Base-by-base conservation (phyloP, 2,888 invertebrate genomes). In the Omphaloscelis lunosa region DNA sequence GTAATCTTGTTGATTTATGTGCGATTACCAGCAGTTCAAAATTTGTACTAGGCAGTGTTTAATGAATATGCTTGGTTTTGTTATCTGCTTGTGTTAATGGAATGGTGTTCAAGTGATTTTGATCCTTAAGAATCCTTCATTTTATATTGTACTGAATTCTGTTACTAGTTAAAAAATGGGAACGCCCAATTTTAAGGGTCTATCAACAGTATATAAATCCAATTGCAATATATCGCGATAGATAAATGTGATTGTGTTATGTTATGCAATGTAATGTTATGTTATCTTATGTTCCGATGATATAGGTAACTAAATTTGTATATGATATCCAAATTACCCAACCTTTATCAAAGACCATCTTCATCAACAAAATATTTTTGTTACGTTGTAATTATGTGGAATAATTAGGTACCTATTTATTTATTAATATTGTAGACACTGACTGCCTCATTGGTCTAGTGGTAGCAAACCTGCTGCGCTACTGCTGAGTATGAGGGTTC, bases 1-100 rank as follows among this genome's bases (percentile, higher is more conserved):
- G 89, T 85, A 90, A 90, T 90, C 88, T 82, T 41, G 9, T 58
- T 87, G 91, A 89, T 89, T 89, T 90, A 90, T 87, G 65, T 59
- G 15, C 63, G 75, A 84, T 81, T 79, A 79, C 77, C 11, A 56
- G 61, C 15, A 17, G 68, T 81, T 75, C 72, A 69, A 82, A 85
- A 79, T 80, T 56, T 80, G 75, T 77, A 70, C 72, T 48, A 34
- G 75, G 34, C 39, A 72, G 62, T 62, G 63, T 75, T 72, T 76
- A 80, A 83, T 70, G 80, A 80, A 34, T 69, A 34, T 34, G 71
- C 39, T 56, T 1, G 15, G 23, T 67, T 75, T 66, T 75, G 61
- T 75, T 58, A 23, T 2, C 15, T 61, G 41, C 3, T 61, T 34
- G 23, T 45, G 23, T 80, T 61, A 53, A 45, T 34, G 41, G 17